Evolutionary conservation across 2,888 invertebrate species (phyloP), one percentile per base, ranked within the genome.

Genomic region (Petrophora chlorosata): DNA sequence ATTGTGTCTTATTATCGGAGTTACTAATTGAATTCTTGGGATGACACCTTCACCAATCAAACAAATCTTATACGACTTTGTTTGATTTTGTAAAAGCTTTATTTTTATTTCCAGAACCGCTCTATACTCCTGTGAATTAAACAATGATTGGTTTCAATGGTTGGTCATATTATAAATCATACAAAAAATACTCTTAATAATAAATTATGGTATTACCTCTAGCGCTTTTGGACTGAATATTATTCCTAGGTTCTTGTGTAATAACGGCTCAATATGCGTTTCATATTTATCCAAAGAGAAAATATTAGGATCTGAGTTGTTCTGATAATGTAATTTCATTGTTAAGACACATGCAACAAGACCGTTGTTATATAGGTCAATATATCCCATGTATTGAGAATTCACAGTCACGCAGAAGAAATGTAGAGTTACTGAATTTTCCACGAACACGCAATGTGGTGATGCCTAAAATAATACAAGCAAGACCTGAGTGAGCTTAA

Each of bases 361-460:
- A 9, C 90, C 90, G 36, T 85, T 85, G 49, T 90, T 90, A 45
- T 87, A 90, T 9, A 90, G 70, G 55, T 89, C 86, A 30, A 90
- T 78, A 0, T 60, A 56, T 9, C 76, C 88, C 13, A 61, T 67
- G 53, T 80, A 75, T 42, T 59, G 77, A 0, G 83, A 73, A 45
- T 88, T 79, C 3, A 89, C 80, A 10, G 73, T 85, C 3, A 89
- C 82, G 48, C 82, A 79, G 58, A 83, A 86, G 61, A 88, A 90
- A 61, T 89, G 75, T 28, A 90, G 60, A 1, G 85, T 82, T 8
- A 82, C 87, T 0, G 87, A 82, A 51, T 89, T 85, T 63, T 90
- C 90, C 4, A 73, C 76, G 54, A 90, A 89, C 2, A 90, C 82
- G 44, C 89, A 89, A 66, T 90, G 90, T 5, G 89, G 79, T 3